phyloP scores from a whole-genome alignment of 2,797 vertebrate species.

The Oreochromis mossambicus region DNA sequence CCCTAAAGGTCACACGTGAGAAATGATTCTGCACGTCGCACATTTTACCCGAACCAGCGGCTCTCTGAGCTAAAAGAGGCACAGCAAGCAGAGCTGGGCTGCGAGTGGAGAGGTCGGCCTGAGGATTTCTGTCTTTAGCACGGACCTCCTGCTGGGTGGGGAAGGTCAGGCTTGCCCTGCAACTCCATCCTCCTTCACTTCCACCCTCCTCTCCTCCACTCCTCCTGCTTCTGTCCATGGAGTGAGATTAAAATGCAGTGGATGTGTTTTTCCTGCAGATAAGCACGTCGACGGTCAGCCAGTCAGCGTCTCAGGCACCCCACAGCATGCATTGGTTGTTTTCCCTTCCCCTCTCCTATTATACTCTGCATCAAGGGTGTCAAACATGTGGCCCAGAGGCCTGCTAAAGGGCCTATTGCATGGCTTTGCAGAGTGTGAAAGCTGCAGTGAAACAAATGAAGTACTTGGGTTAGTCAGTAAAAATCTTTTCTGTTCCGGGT shows the following conservation, averaged over 20 bases:
- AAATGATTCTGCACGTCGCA: neutral
- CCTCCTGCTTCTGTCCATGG: neutral
- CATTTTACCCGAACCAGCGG: neutral
- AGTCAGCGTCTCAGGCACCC: neutral
- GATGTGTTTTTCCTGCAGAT: neutral
- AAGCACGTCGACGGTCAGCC: neutral
- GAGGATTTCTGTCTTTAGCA: slow-evolving; percentile 45
- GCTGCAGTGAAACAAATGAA: neutral
- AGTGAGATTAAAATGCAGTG: neutral
- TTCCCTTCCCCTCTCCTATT: neutral
- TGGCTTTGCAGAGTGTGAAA: neutral
- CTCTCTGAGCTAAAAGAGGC: slow-evolving; percentile 38
- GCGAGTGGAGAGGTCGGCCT: slow-evolving; percentile 19
- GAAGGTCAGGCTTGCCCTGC: slow-evolving; percentile 38
- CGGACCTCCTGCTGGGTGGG: slow-evolving; percentile 24
- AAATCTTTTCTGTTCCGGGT: neutral
- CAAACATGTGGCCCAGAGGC: neutral
- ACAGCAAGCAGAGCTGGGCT: neutral
- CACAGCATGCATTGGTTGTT: neutral
- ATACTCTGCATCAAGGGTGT: neutral
- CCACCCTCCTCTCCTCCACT: neutral
- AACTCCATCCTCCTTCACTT: slow-evolving; percentile 1
- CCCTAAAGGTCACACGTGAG: neutral
- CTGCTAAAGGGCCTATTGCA: neutral
- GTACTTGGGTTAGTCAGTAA: neutral